Base-by-base conservation (phyloP, 2,113 vertebrate genomes). In the Antigone vipio region DNA sequence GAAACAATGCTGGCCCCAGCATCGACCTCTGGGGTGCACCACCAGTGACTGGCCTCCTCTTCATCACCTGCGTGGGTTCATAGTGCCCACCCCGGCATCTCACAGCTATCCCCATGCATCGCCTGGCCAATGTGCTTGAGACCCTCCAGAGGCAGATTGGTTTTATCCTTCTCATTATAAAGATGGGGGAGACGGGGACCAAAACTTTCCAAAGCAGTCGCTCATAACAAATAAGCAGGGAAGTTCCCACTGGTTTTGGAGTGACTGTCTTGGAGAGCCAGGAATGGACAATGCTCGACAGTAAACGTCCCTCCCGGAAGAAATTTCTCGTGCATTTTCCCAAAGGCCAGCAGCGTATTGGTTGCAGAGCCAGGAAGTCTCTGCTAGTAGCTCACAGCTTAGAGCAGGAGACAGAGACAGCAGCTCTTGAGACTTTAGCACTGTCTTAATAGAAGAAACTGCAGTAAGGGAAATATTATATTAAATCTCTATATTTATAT, bases 401-500 rank as follows among this genome's bases (percentile, higher is more conserved):
- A 87, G 60, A 95, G 92, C 66, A 89, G 74, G 84, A 85, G 92
- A 58, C 77, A 87, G 81, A 89, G 86, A 26, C 58, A 44, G 81
- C 66, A 92, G 62, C 92, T 89, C 96, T 59, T 0, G 7, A 81
- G 95, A 80, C 81, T 95, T 79, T 20, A 95, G 89, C 69, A 15
- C 89, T 88, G 91, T 40, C 95, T 97, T 91, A 93, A 82, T n/a
- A 80, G 91, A 40, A 95, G 89, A 44, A 84, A 59, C 71, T 2
- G 49, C 94, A 83, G 93, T 93, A 68, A 91, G 96, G 95, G 89
- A 95, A 97, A 95, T 95, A 94, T 97, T 95, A 91, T 92, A 97
- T 97, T 97, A 93, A 97, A 97, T 85, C 92, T 96, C 92, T 95
- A 40, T 95, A 96, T 96, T 97, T 97, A 93, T 97, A 89, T 11